Base-by-base conservation (phyloP, 2,113 vertebrate species). In the Hippoglossus stenolepis region DNA sequence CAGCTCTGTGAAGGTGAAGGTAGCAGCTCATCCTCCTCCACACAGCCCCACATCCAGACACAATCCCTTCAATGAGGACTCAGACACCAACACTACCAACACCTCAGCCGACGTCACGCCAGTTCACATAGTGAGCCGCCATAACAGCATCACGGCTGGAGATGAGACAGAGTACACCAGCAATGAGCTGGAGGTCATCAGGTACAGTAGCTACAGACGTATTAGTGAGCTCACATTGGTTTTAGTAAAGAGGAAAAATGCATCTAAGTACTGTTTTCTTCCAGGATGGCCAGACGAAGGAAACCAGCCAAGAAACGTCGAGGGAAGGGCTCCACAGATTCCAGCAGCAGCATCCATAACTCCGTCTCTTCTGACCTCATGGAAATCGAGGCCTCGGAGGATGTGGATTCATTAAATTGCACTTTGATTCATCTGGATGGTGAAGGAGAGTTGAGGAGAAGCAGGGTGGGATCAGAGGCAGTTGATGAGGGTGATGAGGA, bases 151-250 rank as follows among this genome's bases (percentile, higher is more conserved):
- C 31, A 54, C 86, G 63, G 73, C 77, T 0, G 86, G 87, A 0
- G 95, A 95, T 0, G 93, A 93, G 12, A 87, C 73, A 0, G 95
- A 95, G 58, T 92, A 88, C 53, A 89, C 90, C 0, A 92, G 92
- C 93, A 84, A 90, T 0, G 97, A 97, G 80, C 94, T 99, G 28
- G 98, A 99, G 80, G 97, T 99, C 86, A 99, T 99, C 90, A 96
- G 98, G 98, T 98, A 77, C 24, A 31, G 18, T 28, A 13, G 49
- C n/a, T 28, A 31, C 18, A 45, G 10, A 43, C 43, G 12, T 3
- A 12, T 7, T 43, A 26, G 21, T 23, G 49, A 3, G n/a, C 10
- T 62, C 66, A 28, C 8, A 10, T 47, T 56, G 2, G 24, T 13
- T 60, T 65, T 35, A 31, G 0, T 9, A 12, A 13, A 13, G 10